phyloP scores from a whole-genome alignment of 2,797 vertebrate genomes.

The Neosilurus hyrtlii region DNA sequence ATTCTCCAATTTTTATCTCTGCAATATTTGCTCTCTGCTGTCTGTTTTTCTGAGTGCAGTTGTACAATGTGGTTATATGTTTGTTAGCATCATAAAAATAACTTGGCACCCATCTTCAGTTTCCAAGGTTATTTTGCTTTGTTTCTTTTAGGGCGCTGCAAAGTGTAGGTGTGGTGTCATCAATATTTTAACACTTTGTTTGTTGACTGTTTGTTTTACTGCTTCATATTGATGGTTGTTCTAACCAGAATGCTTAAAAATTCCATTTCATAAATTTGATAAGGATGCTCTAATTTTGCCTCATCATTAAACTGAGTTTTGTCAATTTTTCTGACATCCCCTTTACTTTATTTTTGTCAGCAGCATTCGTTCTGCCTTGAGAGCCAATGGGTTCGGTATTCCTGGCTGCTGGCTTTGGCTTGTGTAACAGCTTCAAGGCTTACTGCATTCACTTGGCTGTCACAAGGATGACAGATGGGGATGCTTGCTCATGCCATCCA shows the following conservation, averaged over 20 bases:
- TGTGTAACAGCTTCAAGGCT: conserved; percentile 48
- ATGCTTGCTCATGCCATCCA: conserved; percentile 42
- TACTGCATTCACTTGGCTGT: conserved; percentile 49
- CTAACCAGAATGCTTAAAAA: background rate
- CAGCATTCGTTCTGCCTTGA: conserved; percentile 18
- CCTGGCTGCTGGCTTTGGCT: conserved; percentile 36
- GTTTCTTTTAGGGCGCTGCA: conserved; percentile 22
- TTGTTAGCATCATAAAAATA: conserved; percentile 31
- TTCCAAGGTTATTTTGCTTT: conserved; percentile 31
- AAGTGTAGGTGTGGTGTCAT: conserved; percentile 41
- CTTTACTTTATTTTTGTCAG: conserved; percentile 26
- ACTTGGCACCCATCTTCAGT: conserved; percentile 12
- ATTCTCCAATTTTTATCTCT: background rate
- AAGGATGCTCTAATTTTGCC: background rate
- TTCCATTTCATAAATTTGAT: background rate
- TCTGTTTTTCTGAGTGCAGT: background rate
- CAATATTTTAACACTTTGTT: conserved; percentile 21
- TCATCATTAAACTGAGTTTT: background rate
- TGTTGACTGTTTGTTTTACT: conserved; percentile 20
- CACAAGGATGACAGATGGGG: conserved; percentile 49
- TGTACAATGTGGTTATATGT: conserved; percentile 12
- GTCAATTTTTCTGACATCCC: conserved; percentile 24
- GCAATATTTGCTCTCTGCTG: background rate
- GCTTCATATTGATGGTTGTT: background rate
- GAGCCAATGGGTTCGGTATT: conserved; percentile 39